Evolutionary conservation across 2,113 vertebrate genomes (phyloP), one percentile per base, ranked within the genome.

Genomic region (Lycocorax pyrrhopterus): DNA sequence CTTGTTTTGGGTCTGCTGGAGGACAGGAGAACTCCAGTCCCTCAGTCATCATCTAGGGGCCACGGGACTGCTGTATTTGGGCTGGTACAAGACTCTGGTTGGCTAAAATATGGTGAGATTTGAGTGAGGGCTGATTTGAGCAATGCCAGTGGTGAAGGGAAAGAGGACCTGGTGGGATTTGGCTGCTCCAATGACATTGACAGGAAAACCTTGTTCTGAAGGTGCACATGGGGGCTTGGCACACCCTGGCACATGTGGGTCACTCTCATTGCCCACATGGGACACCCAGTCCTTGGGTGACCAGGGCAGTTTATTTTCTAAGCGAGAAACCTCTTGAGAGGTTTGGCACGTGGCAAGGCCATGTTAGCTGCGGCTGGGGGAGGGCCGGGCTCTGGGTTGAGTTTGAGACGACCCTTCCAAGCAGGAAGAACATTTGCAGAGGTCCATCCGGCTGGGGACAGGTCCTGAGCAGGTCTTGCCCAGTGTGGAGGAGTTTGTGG

Each of bases 51-150:
- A 41, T n/a, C 32, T 15, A 8, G 15, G 17, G 25, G 15, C 77
- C 26, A 7, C 0, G 0, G 16, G 43, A 21, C 35, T 47, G 32
- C n/a, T 78, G 35, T 47, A 6, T 78, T 77, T 55, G 47, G 43
- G 35, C 56, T 87, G 37, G 14, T 62, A 16, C 12, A 51, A 63
- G 68, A 23, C 16, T 32, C 19, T 35, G 47, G 12, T 21, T 82
- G 66, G 17, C n/a, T 71, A 35, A 94, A 84, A 63, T 17, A 32
- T 0, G 5, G 16, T 52, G 56, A 82, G 16, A 33, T 64, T 78
- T 43, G 60, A 20, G 30, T 12, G 29, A 67, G 41, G 41, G 20
- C 23, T 62, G 22, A 33, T 78, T 55, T 7, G 6, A 67, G 62
- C 27, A 37, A 37, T n/a, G 47, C n/a, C 51, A 37, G 43, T 27